Percentiles rank a stretch among this genome's conserved stretches.
These are phyloP conservation scores for Zaprionus vittiger DNA, from an alignment of 1,140 invertebrate species.

Conservation along the genomic window DNA sequence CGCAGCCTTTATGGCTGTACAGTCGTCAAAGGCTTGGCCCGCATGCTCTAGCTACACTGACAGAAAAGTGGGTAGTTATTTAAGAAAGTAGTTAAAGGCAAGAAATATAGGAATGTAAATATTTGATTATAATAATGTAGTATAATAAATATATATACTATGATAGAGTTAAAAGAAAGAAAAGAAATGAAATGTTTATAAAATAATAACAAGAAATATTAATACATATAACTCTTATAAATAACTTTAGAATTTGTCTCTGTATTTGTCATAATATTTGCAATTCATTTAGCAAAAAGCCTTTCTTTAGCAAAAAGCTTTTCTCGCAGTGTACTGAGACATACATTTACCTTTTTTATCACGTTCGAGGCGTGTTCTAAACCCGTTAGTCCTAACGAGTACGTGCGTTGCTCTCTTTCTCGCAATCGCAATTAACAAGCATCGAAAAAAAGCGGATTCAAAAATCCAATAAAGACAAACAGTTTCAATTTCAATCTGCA, in stretches of 20 bases:
- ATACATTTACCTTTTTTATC: conserved; percentile 59
- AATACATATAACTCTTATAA: background rate
- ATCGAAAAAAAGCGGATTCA: conserved; percentile 46
- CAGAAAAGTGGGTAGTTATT: background rate
- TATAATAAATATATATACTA: no score
- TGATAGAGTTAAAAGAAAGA: no score
- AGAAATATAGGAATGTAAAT: background rate
- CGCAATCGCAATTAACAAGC: conserved; percentile 61
- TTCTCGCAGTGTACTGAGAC: conserved; percentile 20
- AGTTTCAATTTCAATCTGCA: conserved; percentile 17
- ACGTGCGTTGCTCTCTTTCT: conserved; percentile 30
- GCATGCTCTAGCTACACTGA: conserved; percentile 33
- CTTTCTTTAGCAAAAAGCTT: background rate
- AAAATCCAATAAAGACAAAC: conserved; percentile 47
- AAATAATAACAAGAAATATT: background rate
- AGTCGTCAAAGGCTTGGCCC: conserved; percentile 64
- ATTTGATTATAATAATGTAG: background rate
- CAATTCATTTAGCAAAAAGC: background rate
- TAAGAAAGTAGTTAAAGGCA: background rate
- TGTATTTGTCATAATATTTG: no score
- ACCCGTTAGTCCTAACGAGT: conserved; percentile 57
- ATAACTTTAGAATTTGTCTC: background rate
- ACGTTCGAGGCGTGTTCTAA: conserved; percentile 53
- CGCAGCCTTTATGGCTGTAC: conserved; percentile 50
- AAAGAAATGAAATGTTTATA: no score